These are phyloP conservation scores for Penaeus vannamei DNA, from an alignment of 1,140 invertebrate species.

Conservation along the genomic window DNA sequence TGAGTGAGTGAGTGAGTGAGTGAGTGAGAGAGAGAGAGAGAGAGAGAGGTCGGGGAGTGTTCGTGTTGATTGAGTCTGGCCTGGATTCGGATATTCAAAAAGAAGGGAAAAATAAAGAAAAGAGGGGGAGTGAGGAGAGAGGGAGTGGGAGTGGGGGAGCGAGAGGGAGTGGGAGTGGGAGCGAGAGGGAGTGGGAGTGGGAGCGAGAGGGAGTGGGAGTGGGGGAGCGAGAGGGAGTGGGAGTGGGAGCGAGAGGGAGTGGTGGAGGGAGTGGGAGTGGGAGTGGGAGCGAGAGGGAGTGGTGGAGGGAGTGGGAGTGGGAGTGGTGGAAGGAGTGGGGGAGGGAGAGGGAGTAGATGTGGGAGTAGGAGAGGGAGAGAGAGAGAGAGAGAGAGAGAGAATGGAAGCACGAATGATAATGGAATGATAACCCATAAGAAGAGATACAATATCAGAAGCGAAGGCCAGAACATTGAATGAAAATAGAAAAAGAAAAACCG, in stretches of 20 bases:
- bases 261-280: neutral
- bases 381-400: too few relatives aligned
- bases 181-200: neutral
- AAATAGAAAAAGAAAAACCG: too few relatives aligned
- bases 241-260: neutral
- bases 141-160: neutral
- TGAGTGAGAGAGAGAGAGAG: too few relatives aligned
- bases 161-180: neutral
- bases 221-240: neutral
- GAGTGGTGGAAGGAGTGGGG: neutral
- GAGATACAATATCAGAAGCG: too few relatives aligned
- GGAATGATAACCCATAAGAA: too few relatives aligned
- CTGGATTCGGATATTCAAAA: too few relatives aligned
- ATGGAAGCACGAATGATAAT: too few relatives aligned
- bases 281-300: neutral
- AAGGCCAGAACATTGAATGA: too few relatives aligned
- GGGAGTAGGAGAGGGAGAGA: neutral
- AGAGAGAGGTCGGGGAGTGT: too few relatives aligned
- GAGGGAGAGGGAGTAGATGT: neutral
- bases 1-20: too few relatives aligned
- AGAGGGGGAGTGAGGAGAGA: neutral
- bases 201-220: neutral
- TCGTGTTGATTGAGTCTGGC: too few relatives aligned
- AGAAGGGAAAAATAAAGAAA: neutral
- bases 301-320: neutral